Base-by-base conservation (phyloP, 2,113 vertebrate genomes). In the Dissostichus mawsoni region DNA sequence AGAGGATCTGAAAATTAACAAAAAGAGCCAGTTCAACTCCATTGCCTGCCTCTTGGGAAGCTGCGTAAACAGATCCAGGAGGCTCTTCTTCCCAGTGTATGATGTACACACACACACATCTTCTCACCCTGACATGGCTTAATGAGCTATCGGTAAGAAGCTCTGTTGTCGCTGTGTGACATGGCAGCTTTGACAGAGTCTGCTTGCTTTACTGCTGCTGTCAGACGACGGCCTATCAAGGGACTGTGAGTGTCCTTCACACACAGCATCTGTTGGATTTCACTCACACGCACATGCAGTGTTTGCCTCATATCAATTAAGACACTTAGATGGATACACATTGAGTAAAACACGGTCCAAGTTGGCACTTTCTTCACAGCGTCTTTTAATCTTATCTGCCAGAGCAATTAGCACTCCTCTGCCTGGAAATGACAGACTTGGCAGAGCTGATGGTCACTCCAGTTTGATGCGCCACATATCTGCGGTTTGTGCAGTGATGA, bases 161-260 rank as follows among this genome's bases (percentile, higher is more conserved):
- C 80, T 83, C 75, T 51, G 45, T 78, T 64, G 69, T 75, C 57
- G 78, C 3, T 1, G 45, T 64, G 76, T 8, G 17, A 85, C 20
- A 72, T 36, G 72, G 48, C 64, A 48, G 63, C 77, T 71, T 69
- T 74, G 47, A 69, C 67, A 65, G 64, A 74, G 80, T 83, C 36
- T 88, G 83, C 85, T 90, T 82, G 67, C 81, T 86, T 79, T 76
- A 67, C 50, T 57, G 63, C 64, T 71, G 45, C 25, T 71, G 76
- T 83, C 80, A 76, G 55, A 66, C 12, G 51, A 78, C 14, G 20
- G 70, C 68, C 57, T 5, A 33, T 48, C 0, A 5, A 57, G 29
- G 18, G 50, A 66, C 70, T 10, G 48, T 20, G 44, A 53, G 58
- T n/a, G 59, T 18, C 25, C 50, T 67, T 78, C 56, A 82, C 78